These are phyloP conservation scores for Dasypogon diadema DNA, from an alignment of 2,888 invertebrate genomes.

Conservation along the genomic window DNA sequence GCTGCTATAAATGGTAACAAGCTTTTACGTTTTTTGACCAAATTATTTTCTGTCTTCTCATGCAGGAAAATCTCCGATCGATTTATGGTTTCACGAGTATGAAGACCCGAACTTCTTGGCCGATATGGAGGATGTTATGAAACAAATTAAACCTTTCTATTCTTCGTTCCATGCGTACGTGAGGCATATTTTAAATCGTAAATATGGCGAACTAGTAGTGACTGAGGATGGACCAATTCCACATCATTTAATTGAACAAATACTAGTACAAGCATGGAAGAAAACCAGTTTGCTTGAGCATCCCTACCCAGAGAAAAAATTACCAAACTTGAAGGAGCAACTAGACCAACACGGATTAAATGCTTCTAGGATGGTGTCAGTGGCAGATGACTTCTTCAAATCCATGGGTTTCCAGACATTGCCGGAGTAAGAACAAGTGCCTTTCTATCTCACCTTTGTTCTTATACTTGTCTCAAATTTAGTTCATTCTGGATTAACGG, in stretches of 20 bases:
- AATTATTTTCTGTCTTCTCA: not conserved
- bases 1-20: conserved; percentile 61
- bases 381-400: conserved; percentile 63
- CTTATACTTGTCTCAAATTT: no score
- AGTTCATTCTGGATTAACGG: conserved; percentile 62
- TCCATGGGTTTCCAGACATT: conserved; percentile 60
- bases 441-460: not conserved
- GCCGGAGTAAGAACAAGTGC: not conserved
- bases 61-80: conserved; percentile 56
- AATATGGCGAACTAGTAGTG: conserved; percentile 75
- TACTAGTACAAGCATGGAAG: conserved; percentile 64
- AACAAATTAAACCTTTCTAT: conserved; percentile 84
- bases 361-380: conserved; percentile 62
- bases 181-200: conserved; percentile 75
- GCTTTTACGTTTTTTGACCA: no score
- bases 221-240: conserved; percentile 79
- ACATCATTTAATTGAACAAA: conserved; percentile 78
- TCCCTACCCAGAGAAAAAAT: conserved; percentile 78
- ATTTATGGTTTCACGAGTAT: conserved; percentile 63
- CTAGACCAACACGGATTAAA: conserved; percentile 59
- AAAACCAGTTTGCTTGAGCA: conserved; percentile 71
- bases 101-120: conserved; percentile 61
- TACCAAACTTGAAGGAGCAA: conserved; percentile 77
- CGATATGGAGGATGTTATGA: conserved; percentile 70
- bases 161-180: conserved; percentile 86